Evolutionary conservation across 2,888 invertebrate species (phyloP).

Genomic region (Meghimatium bilineatum): DNA sequence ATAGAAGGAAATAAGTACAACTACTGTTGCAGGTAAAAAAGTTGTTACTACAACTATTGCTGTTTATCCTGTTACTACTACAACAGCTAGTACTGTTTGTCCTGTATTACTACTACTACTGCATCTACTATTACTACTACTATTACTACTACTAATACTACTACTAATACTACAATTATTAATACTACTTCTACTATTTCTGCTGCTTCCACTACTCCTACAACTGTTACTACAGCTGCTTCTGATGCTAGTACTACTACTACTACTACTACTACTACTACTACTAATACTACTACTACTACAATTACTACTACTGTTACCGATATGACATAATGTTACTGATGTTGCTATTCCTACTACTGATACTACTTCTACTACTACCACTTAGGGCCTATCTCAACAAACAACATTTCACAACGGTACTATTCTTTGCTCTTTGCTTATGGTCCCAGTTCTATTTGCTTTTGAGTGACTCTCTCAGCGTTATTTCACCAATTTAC

Average conservation of each 20-base stretch:
- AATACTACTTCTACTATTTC: background rate
- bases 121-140: background rate
- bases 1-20: too few relatives aligned
- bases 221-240: background rate
- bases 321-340: background rate
- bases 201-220: background rate
- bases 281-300: background rate
- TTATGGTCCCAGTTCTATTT: too few relatives aligned
- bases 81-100: background rate
- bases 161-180: background rate
- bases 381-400: too few relatives aligned
- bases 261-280: conserved; percentile 13
- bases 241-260: conserved; percentile 5
- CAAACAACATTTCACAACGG: too few relatives aligned
- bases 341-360: background rate
- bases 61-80: background rate
- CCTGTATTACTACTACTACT: background rate
- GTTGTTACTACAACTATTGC: background rate
- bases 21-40: background rate
- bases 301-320: background rate
- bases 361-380: background rate
- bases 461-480: too few relatives aligned
- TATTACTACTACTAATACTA: background rate
- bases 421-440: too few relatives aligned
- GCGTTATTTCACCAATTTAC: too few relatives aligned